Conservation (phyloP, 92 coral and sea anemone species). For the Isaurus tuberculatus region DNA sequence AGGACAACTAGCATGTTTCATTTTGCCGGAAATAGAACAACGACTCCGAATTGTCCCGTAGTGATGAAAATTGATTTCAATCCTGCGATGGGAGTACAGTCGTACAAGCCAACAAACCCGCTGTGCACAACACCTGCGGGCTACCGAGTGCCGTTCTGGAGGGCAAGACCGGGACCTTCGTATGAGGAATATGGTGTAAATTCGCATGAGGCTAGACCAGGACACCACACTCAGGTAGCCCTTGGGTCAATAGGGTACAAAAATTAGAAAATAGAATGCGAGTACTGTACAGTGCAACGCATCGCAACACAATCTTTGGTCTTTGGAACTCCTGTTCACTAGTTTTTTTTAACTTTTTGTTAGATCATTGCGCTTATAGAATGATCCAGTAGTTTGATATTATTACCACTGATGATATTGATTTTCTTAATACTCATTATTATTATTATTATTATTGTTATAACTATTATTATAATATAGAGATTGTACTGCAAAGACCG, state of each 20-base stretch:
- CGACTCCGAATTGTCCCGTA: constrained; percentile 63
- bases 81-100: constrained; percentile 36
- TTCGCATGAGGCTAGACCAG: constrained; percentile 65
- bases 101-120: constrained; percentile 32
- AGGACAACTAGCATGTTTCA: constrained; percentile 39
- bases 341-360: too few relatives aligned
- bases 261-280: too few relatives aligned
- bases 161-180: constrained; percentile 45
- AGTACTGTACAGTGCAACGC: neutral
- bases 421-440: too few relatives aligned
- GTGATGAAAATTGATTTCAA: constrained; percentile 37
- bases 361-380: too few relatives aligned
- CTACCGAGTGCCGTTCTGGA: constrained; percentile 52
- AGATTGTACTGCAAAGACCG: too few relatives aligned
- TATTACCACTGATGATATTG: too few relatives aligned
- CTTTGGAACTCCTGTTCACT: too few relatives aligned
- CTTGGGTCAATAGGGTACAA: too few relatives aligned
- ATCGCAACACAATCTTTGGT: too few relatives aligned
- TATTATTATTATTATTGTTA: too few relatives aligned
- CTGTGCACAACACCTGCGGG: constrained; percentile 26
- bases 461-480: too few relatives aligned
- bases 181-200: constrained; percentile 41
- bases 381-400: too few relatives aligned
- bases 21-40: constrained; percentile 48
- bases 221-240: constrained; percentile 66